A percentile compares a stretch with the other conserved stretches of the same genome.
These are phyloP conservation scores for Scaptomyza hsui DNA, from an alignment of 1,140 invertebrate species.

Conservation along the genomic window DNA sequence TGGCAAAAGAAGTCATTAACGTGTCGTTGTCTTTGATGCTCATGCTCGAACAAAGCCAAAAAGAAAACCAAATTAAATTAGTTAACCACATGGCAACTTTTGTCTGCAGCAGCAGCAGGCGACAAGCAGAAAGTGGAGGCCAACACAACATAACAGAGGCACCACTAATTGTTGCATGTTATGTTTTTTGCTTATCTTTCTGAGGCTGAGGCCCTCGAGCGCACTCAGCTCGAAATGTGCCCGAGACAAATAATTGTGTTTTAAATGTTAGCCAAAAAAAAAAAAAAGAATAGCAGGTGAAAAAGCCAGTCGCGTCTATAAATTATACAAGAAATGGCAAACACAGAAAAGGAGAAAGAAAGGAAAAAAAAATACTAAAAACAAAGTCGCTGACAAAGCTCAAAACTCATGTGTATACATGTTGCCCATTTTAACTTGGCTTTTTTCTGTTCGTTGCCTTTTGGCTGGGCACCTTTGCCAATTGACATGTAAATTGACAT, in stretches of 20 bases:
- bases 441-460: slow-evolving; percentile 27
- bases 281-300: slow-evolving; percentile 61
- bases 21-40: slow-evolving; percentile 82
- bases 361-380: slow-evolving; percentile 42
- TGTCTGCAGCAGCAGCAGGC: slow-evolving; percentile 52
- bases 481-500: slow-evolving; percentile 83
- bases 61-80: slow-evolving; percentile 82
- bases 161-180: slow-evolving; percentile 82
- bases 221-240: slow-evolving; percentile 54
- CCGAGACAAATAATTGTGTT: slow-evolving; percentile 71
- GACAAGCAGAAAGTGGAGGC: slow-evolving; percentile 11
- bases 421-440: slow-evolving; percentile 27
- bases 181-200: slow-evolving; percentile 75
- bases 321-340: slow-evolving; percentile 74
- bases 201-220: slow-evolving; percentile 29
- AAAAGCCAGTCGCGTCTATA: slow-evolving; percentile 65
- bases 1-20: slow-evolving; percentile 82
- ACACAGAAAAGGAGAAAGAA: slow-evolving; percentile 34
- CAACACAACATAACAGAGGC: slow-evolving; percentile 26
- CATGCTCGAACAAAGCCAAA: slow-evolving; percentile 39
- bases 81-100: slow-evolving; percentile 83
- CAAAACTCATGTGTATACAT: slow-evolving; percentile 64
- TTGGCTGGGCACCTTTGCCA: slow-evolving; percentile 57
- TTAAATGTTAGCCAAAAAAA: slow-evolving; percentile 71
- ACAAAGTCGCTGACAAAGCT: slow-evolving; percentile 73